Evolutionary conservation across 2,797 vertebrate species (phyloP), one percentile per base, ranked within the genome.

Genomic region (Xerus rutilus): DNA sequence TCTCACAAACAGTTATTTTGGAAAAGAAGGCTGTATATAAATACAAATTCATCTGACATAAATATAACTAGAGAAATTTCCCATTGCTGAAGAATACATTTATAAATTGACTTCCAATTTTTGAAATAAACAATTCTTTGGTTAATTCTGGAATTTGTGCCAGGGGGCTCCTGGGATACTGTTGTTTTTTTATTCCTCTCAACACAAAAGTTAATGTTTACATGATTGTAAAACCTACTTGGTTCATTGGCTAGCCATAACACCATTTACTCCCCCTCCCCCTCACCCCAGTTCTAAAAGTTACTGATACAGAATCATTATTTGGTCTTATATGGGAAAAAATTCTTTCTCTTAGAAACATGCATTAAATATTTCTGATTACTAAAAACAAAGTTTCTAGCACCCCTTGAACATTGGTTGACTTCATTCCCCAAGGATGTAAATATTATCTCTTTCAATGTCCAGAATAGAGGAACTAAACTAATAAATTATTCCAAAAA

Each of bases 261-360:
- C 52, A 39, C 43, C 47, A 84, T 74, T 87, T 62, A 54, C 5
- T 62, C 1, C 17, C 69, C 23, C 52, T 2, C 49, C 45, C 5
- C 45, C 5, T 12, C 49, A 13, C 49, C 18, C 49, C 62, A 81
- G 35, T 91, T 92, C 64, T 74, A 83, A 65, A 93, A 91, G 52
- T 67, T 79, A 77, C 39, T 54, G 45, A 83, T 96, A 86, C 10
- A 64, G 3, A 96, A 79, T 45, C n/a, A 67, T 23, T 72, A 18
- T 64, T 89, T 86, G 78, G 25, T 79, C 39, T 95, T 65, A 45
- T 17, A 62, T 65, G 54, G 14, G 43, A 94, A 96, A 76, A 91
- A 95, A 76, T 28, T 81, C 15, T 69, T 93, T 43, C n/a, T 91
- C 79, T 89, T n/a, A 90, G 64, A 78, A 95, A 94, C 49, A 83